Conservation (phyloP, 1,140 invertebrate species). For the Drosophila lini region DNA sequence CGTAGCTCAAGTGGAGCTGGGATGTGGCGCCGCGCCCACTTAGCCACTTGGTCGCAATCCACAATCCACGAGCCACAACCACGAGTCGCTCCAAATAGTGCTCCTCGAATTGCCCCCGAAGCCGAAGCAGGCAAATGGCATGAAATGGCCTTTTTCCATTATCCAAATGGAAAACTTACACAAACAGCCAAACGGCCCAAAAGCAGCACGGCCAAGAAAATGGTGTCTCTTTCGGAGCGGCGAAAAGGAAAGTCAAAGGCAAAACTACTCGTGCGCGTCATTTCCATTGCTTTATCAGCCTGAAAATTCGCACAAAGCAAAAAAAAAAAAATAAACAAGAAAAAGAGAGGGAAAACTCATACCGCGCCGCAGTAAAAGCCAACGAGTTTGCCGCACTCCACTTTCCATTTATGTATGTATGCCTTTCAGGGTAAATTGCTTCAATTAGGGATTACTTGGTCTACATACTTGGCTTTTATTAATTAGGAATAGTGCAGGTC, state of each 20-base stretch:
- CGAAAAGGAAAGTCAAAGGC: slow-evolving; percentile 64
- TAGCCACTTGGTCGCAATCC: slow-evolving; percentile 37
- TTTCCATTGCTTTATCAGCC: slow-evolving; percentile 79
- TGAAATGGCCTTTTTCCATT: slow-evolving; percentile 84
- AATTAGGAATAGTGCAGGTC: slow-evolving; percentile 55
- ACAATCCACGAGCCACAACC: slow-evolving; percentile 4
- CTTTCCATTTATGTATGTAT: slow-evolving; percentile 26
- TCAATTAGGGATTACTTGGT: slow-evolving; percentile 35
- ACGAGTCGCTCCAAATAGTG: slow-evolving; percentile 66
- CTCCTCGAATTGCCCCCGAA: slow-evolving; percentile 68
- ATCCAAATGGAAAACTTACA: slow-evolving; percentile 84
- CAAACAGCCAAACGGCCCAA: slow-evolving; percentile 67
- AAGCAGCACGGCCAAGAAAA: slow-evolving; percentile 38
- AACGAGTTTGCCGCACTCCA: slow-evolving; percentile 37
- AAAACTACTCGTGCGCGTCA: slow-evolving; percentile 78
- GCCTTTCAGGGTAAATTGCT: slow-evolving; percentile 28
- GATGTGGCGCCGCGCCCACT: slow-evolving; percentile 73
- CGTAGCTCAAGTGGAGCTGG: slow-evolving; percentile 44
- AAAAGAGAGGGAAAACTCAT: slow-evolving; percentile 25
- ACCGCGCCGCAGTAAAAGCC: slow-evolving; percentile 65
- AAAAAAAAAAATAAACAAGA: not conserved
- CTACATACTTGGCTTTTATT: slow-evolving; percentile 33
- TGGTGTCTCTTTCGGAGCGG: slow-evolving; percentile 46
- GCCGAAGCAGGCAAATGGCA: slow-evolving; percentile 71
- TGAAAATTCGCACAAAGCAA: slow-evolving; percentile 66